phyloP scores from a whole-genome alignment of 2,797 vertebrate genomes.

The Miichthys miiuy region DNA sequence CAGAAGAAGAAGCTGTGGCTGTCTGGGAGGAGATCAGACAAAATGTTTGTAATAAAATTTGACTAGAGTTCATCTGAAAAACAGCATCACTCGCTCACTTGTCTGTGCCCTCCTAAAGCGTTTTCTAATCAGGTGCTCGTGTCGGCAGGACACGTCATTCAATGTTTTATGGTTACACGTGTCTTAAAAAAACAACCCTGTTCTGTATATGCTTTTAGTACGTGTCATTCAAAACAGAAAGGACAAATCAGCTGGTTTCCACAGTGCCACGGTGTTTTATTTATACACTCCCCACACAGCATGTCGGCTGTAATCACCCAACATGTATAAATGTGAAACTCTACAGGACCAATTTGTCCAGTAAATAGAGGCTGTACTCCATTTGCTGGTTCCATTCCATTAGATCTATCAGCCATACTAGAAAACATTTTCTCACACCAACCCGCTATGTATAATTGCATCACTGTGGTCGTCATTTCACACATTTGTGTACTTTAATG shows the following conservation, averaged over 20 bases:
- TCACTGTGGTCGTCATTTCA: slow-evolving; percentile 49
- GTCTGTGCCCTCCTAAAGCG: not conserved
- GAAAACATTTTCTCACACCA: slow-evolving; percentile 14
- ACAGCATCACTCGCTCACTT: too few species aligned
- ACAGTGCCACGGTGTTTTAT: slow-evolving; percentile 42
- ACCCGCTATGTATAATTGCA: slow-evolving; percentile 47
- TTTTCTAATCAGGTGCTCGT: not conserved
- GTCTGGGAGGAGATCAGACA: too few species aligned
- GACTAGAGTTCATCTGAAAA: too few species aligned
- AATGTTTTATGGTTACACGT: not conserved
- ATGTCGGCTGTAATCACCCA: slow-evolving; percentile 43
- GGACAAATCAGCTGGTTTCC: slow-evolving; percentile 11
- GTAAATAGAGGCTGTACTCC: slow-evolving; percentile 36
- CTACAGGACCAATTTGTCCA: slow-evolving; percentile 48
- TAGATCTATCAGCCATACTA: slow-evolving; percentile 39
- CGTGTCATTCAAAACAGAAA: slow-evolving; percentile 13
- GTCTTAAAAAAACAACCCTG: not conserved
- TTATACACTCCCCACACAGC: slow-evolving; percentile 33
- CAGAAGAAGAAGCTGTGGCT: too few species aligned
- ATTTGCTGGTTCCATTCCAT: slow-evolving; percentile 58
- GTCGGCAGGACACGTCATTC: not conserved
- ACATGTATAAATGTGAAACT: slow-evolving; percentile 41
- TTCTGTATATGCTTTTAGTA: not conserved
- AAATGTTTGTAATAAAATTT: too few species aligned
- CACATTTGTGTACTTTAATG: slow-evolving; percentile 53